phyloP scores from a whole-genome alignment of 1,140 invertebrate genomes.

The Paraescarpia echinospica region DNA sequence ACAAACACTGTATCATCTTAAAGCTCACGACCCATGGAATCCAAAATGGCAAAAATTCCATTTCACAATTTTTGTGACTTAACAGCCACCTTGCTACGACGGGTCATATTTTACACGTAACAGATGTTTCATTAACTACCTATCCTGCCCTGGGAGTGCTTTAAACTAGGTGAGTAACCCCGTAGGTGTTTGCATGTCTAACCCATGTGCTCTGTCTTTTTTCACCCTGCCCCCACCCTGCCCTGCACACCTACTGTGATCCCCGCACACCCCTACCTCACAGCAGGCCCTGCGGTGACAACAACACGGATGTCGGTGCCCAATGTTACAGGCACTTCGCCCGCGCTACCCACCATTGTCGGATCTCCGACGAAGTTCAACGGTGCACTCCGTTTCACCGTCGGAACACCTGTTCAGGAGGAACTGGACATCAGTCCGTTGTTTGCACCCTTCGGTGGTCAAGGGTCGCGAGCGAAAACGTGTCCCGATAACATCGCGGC shows the following conservation, averaged over 20 bases:
- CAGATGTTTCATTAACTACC: too few species aligned
- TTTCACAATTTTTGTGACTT: too few species aligned
- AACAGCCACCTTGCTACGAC: too few species aligned
- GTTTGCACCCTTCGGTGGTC: constrained; percentile 62
- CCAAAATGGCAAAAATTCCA: too few species aligned
- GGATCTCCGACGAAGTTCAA: constrained; percentile 61
- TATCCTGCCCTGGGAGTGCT: not conserved
- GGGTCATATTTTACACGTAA: too few species aligned
- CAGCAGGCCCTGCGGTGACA: not conserved
- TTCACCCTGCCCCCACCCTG: not conserved
- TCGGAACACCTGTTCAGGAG: constrained; percentile 8
- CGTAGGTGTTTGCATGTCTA: constrained; percentile 85
- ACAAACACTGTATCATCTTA: too few species aligned
- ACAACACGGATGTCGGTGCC: not conserved
- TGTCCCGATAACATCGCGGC: constrained; percentile 44
- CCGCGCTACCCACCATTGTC: constrained; percentile 64
- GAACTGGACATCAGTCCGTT: constrained; percentile 33
- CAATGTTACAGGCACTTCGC: constrained; percentile 38
- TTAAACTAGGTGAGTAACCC: constrained; percentile 22
- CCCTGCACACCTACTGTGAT: constrained; percentile 11
- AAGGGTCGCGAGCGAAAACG: constrained; percentile 32
- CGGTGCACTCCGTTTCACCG: constrained; percentile 44
- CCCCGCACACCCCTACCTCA: not conserved
- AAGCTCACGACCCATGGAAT: too few species aligned
- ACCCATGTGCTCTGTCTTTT: constrained; percentile 61